Evolutionary conservation across 2,797 vertebrate genomes (phyloP).

Genomic region (Neosilurus hyrtlii): DNA sequence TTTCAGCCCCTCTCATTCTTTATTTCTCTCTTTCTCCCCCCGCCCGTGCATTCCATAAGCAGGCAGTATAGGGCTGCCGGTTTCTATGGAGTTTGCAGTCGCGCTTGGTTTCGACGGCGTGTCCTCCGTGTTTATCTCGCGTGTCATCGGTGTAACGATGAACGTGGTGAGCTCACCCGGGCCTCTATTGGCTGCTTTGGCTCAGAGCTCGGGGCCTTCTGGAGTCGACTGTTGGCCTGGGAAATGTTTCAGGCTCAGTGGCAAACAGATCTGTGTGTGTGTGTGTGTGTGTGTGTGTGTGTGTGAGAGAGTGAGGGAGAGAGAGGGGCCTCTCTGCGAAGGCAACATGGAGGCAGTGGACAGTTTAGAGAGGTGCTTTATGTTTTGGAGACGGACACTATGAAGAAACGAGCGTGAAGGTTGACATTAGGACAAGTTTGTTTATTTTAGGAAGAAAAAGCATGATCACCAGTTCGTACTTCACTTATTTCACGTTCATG

Average conservation of each 20-base stretch:
- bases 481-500: background rate
- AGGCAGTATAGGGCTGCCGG: slow-evolving; percentile 58
- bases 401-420: slow-evolving; percentile 2
- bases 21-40: slow-evolving; percentile 51
- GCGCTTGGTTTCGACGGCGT: background rate
- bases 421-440: slow-evolving; percentile 8
- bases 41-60: slow-evolving; percentile 56
- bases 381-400: slow-evolving; percentile 51
- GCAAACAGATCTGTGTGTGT: slow-evolving; percentile 47
- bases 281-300: background rate
- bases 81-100: slow-evolving; percentile 65
- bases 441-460: slow-evolving; percentile 1
- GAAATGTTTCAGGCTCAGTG: slow-evolving; percentile 59
- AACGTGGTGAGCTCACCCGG: background rate
- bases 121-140: no score
- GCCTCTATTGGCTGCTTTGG: background rate
- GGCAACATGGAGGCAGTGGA: slow-evolving; percentile 37
- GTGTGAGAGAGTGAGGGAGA: background rate
- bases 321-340: slow-evolving; percentile 26
- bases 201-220: slow-evolving; percentile 35
- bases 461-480: background rate
- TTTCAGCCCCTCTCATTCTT: slow-evolving; percentile 62
- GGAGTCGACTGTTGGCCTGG: slow-evolving; percentile 48
- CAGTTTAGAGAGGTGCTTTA: slow-evolving; percentile 54
- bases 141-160: background rate